phyloP scores from a whole-genome alignment of 2,888 invertebrate genomes.

The Leptopterna dolabrata region DNA sequence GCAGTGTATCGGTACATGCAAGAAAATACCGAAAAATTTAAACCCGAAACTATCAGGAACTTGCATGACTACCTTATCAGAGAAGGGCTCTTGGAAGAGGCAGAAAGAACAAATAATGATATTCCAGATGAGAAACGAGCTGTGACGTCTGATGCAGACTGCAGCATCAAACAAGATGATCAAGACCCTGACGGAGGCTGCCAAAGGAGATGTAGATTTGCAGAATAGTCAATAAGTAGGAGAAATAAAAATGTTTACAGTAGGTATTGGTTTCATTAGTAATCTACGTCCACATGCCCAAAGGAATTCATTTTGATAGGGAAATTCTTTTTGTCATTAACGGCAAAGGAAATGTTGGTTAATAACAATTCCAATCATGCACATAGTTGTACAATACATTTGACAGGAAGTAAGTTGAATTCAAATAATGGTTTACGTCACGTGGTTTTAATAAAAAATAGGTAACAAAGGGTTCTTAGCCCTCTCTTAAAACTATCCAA shows the following conservation, averaged over 20 bases:
- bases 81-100: slow-evolving; percentile 71
- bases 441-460: slow-evolving; percentile 27
- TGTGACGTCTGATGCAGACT: background rate
- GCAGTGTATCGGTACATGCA: slow-evolving; percentile 83
- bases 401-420: background rate
- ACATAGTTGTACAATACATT: background rate
- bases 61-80: slow-evolving; percentile 76
- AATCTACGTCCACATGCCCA: too few species aligned
- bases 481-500: slow-evolving; percentile 14
- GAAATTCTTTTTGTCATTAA: too few species aligned
- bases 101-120: background rate
- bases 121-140: background rate
- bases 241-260: background rate
- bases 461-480: slow-evolving; percentile 15
- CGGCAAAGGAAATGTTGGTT: background rate
- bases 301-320: too few species aligned
- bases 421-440: background rate
- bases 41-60: slow-evolving; percentile 75
- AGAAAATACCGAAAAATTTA: slow-evolving; percentile 79
- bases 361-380: background rate
- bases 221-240: background rate
- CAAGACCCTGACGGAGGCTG: background rate
- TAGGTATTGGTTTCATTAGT: background rate
- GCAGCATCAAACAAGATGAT: background rate
- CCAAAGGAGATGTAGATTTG: slow-evolving; percentile 1